phyloP scores from a whole-genome alignment of 2,113 vertebrate species.

The Gobius niger region DNA sequence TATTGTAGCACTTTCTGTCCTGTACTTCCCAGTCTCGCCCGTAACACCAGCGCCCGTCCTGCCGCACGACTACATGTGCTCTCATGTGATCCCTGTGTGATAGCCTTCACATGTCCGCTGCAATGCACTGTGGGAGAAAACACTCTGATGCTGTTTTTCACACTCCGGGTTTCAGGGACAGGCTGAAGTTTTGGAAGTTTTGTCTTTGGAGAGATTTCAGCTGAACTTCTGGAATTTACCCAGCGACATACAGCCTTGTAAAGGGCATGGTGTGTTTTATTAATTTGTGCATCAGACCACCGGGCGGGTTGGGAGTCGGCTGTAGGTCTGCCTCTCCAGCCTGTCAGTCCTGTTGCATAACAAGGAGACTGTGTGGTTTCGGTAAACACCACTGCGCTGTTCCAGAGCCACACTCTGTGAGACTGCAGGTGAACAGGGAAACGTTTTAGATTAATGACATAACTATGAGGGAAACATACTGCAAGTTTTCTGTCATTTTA shows the following conservation, averaged over 20 bases:
- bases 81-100: constrained; percentile 47
- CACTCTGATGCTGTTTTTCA: constrained; percentile 15
- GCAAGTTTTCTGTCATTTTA: no score
- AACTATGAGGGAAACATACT: no score
- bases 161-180: neutral
- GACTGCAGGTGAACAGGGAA: neutral
- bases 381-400: constrained; percentile 14
- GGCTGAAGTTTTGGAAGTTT: constrained; percentile 6
- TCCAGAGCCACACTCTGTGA: constrained; percentile 7
- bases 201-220: neutral
- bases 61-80: constrained; percentile 18
- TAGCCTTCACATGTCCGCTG: constrained; percentile 6
- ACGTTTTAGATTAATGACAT: no score
- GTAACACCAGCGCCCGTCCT: no score
- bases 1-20: no score
- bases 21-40: no score
- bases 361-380: constrained; percentile 15
- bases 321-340: constrained; percentile 26
- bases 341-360: constrained; percentile 24
- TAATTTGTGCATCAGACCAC: constrained; percentile 47
- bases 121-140: constrained; percentile 36
- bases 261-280: no score
- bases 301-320: constrained; percentile 52
- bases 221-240: no score
- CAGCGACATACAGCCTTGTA: no score